phyloP scores from a whole-genome alignment of 2,797 vertebrate genomes.

The Cichlasoma orientale region DNA sequence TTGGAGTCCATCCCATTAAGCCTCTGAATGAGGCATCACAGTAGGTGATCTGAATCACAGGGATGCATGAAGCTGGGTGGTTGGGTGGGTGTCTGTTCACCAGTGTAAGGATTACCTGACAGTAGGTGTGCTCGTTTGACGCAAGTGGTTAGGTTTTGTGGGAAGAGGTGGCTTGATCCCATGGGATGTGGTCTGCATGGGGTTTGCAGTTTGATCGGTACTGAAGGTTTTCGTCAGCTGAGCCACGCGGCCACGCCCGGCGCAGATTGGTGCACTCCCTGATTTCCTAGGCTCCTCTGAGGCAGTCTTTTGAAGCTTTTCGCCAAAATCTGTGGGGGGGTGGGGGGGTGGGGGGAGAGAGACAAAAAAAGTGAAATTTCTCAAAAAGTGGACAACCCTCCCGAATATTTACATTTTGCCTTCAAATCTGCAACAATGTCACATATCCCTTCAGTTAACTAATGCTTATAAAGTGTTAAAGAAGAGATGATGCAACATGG shows the following conservation, averaged over 20 bases:
- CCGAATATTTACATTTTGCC: neutral
- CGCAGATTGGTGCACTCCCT: constrained; percentile 15
- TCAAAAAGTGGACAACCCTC: too few species aligned
- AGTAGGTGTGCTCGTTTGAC: constrained; percentile 64
- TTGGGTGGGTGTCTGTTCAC: neutral
- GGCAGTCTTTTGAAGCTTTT: constrained; percentile 36
- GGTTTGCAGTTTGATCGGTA: constrained; percentile 2
- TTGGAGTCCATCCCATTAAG: constrained; percentile 13
- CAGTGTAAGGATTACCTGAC: constrained; percentile 75
- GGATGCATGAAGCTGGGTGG: constrained; percentile 3
- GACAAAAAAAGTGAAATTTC: neutral
- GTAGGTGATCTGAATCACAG: constrained; percentile 2
- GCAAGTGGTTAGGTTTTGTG: constrained; percentile 77
- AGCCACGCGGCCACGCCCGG: constrained; percentile 78
- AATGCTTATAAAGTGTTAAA: neutral
- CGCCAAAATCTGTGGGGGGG: constrained; percentile 37
- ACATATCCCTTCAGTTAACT: neutral
- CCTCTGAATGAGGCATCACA: constrained; percentile 7
- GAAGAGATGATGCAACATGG: neutral
- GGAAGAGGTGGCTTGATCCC: constrained; percentile 77
- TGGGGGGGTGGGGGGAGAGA: neutral
- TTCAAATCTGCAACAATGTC: neutral
- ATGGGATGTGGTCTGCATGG: constrained; percentile 39
- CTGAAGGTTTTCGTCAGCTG: constrained; percentile 82
- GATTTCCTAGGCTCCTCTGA: constrained; percentile 23